Evolutionary conservation across 2,113 vertebrate genomes (phyloP), one percentile per base, ranked within the genome.

Genomic region (Ardeotis arabs): DNA sequence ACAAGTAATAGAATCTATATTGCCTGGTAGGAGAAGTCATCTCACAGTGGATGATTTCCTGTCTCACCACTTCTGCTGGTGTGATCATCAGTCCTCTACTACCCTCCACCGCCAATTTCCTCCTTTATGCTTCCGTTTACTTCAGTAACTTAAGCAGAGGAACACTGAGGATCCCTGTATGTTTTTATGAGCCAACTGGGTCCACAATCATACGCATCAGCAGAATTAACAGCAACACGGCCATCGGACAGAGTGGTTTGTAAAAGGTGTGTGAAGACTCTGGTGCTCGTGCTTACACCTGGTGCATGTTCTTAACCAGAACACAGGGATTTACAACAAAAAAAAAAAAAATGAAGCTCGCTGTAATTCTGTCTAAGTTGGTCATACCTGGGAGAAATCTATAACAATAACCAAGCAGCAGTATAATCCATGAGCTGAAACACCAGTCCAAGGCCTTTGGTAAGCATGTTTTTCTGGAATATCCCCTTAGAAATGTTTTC

Each of bases 401-500:
- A 66, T 93, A 96, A 93, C 92, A 93, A 67, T 72, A 41, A 74
- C 22, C 67, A 69, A 85, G 93, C 80, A 93, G 67, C 75, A 94
- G 87, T 8, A 31, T 14, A 66, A 87, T 41, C 49, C 75, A 63
- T n/a, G 77, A 96, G 81, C 87, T 55, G 37, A 79, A 93, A 83
- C 90, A 97, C 83, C 94, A 93, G 95, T 96, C 95, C 86, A 93
- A 91, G 80, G 88, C 86, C 77, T 89, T 41, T 87, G 56, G 66
- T 87, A 86, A 90, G 49, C 29, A 37, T 95, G 84, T 95, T 97
- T 41, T 98, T 97, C 96, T 97, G 97, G 93, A 97, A 97, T 96
- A 97, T 96, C 91, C 93, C 93, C 81, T 97, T 66, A 69, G 81
- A 96, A 97, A 97, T 97, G 84, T 98, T 98, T 97, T 97, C 97